Percentiles rank a stretch among this genome's conserved stretches.
These are phyloP conservation scores for Koerneria pararmatus DNA, from an alignment of 2,888 invertebrate genomes.

Conservation along the genomic window DNA sequence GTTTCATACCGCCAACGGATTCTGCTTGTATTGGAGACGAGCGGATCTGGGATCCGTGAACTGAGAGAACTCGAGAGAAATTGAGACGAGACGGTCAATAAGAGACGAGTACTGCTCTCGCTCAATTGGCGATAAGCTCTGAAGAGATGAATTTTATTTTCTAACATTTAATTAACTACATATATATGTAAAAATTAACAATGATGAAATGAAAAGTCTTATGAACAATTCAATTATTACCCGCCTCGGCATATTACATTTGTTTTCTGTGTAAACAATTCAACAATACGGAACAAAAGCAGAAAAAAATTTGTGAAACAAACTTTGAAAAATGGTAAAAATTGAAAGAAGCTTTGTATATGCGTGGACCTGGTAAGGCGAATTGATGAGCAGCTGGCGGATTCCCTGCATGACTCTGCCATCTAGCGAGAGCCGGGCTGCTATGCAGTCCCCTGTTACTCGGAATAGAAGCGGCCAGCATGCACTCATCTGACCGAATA, in stretches of 20 bases:
- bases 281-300: too few species aligned
- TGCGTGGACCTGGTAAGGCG: conserved; percentile 35
- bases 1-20: conserved; percentile 26
- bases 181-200: too few species aligned
- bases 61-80: conserved; percentile 43
- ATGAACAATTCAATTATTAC: too few species aligned
- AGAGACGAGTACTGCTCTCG: conserved; percentile 35
- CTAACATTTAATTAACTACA: too few species aligned
- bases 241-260: too few species aligned
- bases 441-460: conserved; percentile 38
- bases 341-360: too few species aligned
- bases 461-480: conserved; percentile 38
- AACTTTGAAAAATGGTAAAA: too few species aligned
- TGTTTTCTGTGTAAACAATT: too few species aligned
- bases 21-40: conserved; percentile 35
- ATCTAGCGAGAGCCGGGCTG: conserved; percentile 34
- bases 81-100: conserved; percentile 34
- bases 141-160: conserved; percentile 20
- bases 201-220: too few species aligned
- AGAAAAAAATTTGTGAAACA: too few species aligned
- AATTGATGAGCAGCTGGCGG: conserved; percentile 34
- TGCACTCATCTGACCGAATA: conserved; percentile 15
- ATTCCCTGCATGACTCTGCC: conserved; percentile 23
- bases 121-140: conserved; percentile 32
- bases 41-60: conserved; percentile 35